A percentile compares a stretch with the other conserved stretches of the same genome.
phyloP scores from a whole-genome alignment of 2,113 vertebrate genomes.

The Turnix velox region DNA sequence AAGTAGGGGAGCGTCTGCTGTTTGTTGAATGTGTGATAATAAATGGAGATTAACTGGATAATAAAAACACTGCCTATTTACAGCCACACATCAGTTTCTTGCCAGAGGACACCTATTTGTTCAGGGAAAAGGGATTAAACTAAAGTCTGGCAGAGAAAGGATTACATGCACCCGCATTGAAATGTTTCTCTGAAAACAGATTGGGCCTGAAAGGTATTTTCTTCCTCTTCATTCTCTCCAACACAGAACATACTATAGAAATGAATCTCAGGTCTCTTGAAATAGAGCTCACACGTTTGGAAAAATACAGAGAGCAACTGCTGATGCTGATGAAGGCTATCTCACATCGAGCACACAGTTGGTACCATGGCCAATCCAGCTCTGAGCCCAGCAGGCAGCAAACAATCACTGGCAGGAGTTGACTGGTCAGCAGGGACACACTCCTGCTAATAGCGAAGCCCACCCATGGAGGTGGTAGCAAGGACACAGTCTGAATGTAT shows the following conservation, averaged over 20 bases:
- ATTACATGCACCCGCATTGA: constrained; percentile 34
- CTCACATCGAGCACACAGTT: background rate
- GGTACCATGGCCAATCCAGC: background rate
- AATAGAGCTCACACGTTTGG: constrained; percentile 1
- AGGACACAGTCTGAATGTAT: background rate
- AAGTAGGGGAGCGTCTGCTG: constrained; percentile 53
- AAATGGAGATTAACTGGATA: constrained; percentile 76
- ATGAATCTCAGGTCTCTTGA: constrained; percentile 22
- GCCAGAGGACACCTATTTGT: constrained; percentile 63
- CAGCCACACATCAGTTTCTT: constrained; percentile 56
- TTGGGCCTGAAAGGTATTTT: constrained; percentile 29
- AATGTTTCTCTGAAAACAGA: constrained; percentile 61
- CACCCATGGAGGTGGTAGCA: background rate
- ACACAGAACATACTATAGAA: background rate
- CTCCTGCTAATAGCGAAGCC: background rate
- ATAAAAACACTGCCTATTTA: constrained; percentile 63
- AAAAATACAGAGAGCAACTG: background rate
- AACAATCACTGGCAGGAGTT: background rate
- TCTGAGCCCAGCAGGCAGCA: background rate
- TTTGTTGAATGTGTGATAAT: constrained; percentile 77
- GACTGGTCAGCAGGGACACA: background rate
- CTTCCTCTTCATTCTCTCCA: constrained; percentile 1
- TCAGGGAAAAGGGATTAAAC: constrained; percentile 66
- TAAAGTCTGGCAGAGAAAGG: constrained; percentile 66
- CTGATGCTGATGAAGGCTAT: background rate